phyloP scores from a whole-genome alignment of 2,113 vertebrate genomes.

The Ochotona princeps region DNA sequence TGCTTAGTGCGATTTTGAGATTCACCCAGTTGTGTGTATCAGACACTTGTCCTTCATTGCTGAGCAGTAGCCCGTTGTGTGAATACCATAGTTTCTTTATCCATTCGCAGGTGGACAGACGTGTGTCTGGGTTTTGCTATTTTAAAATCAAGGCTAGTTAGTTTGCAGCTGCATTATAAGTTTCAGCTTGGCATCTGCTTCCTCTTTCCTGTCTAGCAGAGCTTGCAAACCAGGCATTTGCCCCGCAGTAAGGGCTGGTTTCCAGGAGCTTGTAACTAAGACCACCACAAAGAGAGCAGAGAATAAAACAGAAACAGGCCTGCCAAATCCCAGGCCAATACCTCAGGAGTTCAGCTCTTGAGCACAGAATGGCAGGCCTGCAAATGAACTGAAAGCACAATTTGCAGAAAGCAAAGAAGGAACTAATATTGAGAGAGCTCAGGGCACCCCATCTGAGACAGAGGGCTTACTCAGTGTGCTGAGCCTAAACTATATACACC shows the following conservation, averaged over 20 bases:
- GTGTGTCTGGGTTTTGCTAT: constrained; percentile 6
- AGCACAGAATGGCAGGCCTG: constrained; percentile 16
- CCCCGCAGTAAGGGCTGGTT: constrained; percentile 6
- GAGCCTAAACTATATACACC: neutral
- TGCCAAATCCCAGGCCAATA: neutral
- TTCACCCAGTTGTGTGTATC: neutral
- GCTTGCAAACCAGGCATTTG: constrained; percentile 33
- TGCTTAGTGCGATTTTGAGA: constrained; percentile 46
- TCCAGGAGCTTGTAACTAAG: constrained; percentile 45
- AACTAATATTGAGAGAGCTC: neutral
- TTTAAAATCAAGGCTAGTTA: neutral
- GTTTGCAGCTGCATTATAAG: constrained; percentile 38
- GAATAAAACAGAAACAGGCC: constrained; percentile 19
- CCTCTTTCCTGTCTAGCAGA: constrained; percentile 14
- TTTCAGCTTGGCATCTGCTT: neutral
- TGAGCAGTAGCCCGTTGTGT: neutral
- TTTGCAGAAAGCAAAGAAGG: neutral
- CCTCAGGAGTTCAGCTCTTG: constrained; percentile 38
- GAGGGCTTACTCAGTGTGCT: neutral
- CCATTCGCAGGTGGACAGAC: neutral
- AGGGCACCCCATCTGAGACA: neutral
- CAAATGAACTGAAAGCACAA: neutral
- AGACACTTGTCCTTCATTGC: constrained; percentile 2
- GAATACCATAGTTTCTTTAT: neutral
- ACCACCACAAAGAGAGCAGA: constrained; percentile 48